These are phyloP conservation scores for Bombycilla garrulus DNA, from an alignment of 2,113 vertebrate species.

Conservation along the genomic window DNA sequence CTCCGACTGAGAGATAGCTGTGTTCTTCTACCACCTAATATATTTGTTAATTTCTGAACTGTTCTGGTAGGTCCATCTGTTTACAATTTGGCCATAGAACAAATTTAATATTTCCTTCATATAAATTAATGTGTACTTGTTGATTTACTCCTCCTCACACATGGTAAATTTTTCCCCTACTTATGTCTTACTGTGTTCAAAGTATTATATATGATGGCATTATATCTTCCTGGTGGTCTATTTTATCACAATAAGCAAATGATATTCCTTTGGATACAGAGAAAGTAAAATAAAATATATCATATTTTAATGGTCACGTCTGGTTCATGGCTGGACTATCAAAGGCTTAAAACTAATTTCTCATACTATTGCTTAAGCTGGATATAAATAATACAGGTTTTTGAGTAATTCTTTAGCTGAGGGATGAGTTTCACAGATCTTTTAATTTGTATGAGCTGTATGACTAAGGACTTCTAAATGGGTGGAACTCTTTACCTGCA, in stretches of 20 bases:
- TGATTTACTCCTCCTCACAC: background rate
- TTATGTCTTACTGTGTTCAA: background rate
- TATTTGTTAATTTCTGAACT: background rate
- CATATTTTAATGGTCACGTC: fast-evolving
- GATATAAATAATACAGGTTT: background rate
- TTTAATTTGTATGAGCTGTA: background rate
- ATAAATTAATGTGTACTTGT: background rate
- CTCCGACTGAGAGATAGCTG: background rate
- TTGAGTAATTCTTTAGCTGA: background rate
- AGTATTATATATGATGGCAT: background rate
- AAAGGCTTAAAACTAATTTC: background rate
- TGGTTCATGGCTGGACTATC: background rate
- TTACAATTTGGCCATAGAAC: background rate
- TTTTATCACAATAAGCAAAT: background rate
- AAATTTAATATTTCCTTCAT: background rate
- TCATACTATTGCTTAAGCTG: background rate
- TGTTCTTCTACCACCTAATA: background rate
- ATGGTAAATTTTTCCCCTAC: background rate
- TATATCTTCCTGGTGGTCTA: background rate
- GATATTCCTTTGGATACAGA: background rate
- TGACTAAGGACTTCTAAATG: background rate
- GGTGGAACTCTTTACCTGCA: background rate
- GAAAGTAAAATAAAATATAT: background rate
- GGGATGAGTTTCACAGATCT: background rate
- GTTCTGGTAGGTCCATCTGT: background rate